These are phyloP conservation scores for Ormyrus thymus DNA, from an alignment of 2,888 invertebrate species.

Conservation along the genomic window DNA sequence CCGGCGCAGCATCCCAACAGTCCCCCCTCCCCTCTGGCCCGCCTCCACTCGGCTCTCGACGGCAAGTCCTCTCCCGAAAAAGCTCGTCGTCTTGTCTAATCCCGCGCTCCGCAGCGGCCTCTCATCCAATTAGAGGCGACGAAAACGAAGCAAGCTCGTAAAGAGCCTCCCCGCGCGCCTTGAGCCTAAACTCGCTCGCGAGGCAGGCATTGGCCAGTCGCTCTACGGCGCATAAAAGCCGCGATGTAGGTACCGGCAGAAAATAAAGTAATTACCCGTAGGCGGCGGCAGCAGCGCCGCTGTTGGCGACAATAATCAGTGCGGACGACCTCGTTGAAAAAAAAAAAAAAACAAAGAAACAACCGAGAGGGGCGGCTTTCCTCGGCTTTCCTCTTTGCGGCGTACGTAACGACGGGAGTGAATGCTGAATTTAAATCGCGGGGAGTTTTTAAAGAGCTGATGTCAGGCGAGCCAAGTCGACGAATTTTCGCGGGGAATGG, in stretches of 20 bases:
- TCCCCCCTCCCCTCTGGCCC: not conserved
- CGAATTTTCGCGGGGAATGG: not conserved
- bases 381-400: too few relatives aligned
- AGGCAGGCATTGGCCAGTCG: too few relatives aligned
- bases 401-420: not conserved
- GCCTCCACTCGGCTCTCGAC: not conserved
- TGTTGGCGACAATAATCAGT: not conserved
- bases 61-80: not conserved
- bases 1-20: not conserved
- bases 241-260: not conserved
- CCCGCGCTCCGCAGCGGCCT: not conserved
- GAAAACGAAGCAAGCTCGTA: not conserved
- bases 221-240: too few relatives aligned
- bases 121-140: not conserved
- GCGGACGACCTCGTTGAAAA: constrained; percentile 17
- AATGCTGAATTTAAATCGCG: constrained; percentile 19
- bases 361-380: not conserved
- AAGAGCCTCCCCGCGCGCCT: not conserved
- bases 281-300: not conserved
- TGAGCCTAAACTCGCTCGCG: too few relatives aligned
- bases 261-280: constrained; percentile 13
- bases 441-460: not conserved
- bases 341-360: not conserved
- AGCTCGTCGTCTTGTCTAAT: not conserved
- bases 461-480: not conserved